These are phyloP conservation scores for Gavia stellata DNA, from an alignment of 2,113 vertebrate genomes.

Conservation along the genomic window DNA sequence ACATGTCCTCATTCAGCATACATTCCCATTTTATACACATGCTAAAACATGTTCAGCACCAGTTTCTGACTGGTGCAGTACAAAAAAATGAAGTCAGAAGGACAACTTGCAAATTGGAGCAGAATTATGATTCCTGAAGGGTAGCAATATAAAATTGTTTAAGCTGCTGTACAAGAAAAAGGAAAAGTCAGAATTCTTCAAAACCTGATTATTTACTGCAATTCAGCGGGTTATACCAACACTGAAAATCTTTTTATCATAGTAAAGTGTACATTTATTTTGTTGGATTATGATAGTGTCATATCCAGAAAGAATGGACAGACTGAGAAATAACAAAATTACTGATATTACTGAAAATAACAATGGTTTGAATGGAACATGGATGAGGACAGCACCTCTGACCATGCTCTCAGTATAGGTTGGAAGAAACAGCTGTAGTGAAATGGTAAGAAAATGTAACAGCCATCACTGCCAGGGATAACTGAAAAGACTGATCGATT, in stretches of 20 bases:
- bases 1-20: neutral
- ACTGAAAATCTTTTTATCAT: neutral
- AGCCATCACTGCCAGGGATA: conserved; percentile 41
- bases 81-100: neutral
- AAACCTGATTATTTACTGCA: neutral
- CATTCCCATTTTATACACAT: neutral
- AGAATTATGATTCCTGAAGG: neutral
- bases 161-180: neutral
- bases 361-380: neutral
- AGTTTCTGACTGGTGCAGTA: neutral
- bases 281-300: neutral
- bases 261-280: neutral
- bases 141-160: neutral
- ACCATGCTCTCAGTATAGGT: neutral
- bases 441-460: conserved; percentile 54
- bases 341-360: neutral
- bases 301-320: neutral
- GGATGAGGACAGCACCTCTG: neutral
- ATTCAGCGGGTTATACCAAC: neutral
- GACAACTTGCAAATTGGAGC: neutral
- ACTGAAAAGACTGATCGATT: conserved; percentile 53
- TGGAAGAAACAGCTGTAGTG: conserved; percentile 40
- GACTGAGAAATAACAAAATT: neutral
- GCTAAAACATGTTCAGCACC: neutral
- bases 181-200: neutral